phyloP scores from a whole-genome alignment of 2,888 invertebrate species.

The Lamellibrachia columna region DNA sequence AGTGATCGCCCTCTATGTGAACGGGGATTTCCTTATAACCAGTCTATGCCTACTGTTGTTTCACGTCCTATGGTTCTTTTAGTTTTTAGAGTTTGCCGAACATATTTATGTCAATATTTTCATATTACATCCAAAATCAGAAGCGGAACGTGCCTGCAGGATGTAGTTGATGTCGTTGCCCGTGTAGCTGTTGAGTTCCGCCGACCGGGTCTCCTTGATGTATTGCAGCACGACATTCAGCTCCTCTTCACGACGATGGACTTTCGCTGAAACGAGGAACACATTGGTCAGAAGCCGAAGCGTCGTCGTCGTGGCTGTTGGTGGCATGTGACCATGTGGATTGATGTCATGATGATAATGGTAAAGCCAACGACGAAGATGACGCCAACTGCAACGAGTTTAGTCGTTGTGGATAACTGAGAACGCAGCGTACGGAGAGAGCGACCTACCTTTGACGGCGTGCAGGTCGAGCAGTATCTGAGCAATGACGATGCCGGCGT shows the following conservation, averaged over 20 bases:
- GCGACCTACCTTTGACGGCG: conserved; percentile 43
- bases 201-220: conserved; percentile 32
- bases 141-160: conserved; percentile 21
- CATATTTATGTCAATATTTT: neutral
- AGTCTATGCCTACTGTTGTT: too few relatives aligned
- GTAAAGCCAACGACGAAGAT: too few relatives aligned
- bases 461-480: conserved; percentile 48
- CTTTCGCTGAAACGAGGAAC: conserved; percentile 33
- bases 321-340: too few relatives aligned
- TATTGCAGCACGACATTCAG: conserved; percentile 35
- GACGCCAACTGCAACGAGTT: too few relatives aligned
- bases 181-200: conserved; percentile 35
- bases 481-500: conserved; percentile 47
- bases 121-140: too few relatives aligned
- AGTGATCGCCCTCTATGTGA: too few relatives aligned
- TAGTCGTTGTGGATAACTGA: too few relatives aligned
- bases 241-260: conserved; percentile 37
- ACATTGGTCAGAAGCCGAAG: neutral
- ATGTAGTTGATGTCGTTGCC: conserved; percentile 39
- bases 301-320: neutral
- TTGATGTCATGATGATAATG: too few relatives aligned
- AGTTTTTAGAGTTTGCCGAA: neutral
- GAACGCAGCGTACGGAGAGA: neutral
- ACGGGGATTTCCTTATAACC: too few relatives aligned
- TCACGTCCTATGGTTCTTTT: too few relatives aligned